Percentiles rank a stretch among this genome's conserved stretches.
Conservation (phyloP, 2,797 vertebrate species). For the Falco berigora region DNA sequence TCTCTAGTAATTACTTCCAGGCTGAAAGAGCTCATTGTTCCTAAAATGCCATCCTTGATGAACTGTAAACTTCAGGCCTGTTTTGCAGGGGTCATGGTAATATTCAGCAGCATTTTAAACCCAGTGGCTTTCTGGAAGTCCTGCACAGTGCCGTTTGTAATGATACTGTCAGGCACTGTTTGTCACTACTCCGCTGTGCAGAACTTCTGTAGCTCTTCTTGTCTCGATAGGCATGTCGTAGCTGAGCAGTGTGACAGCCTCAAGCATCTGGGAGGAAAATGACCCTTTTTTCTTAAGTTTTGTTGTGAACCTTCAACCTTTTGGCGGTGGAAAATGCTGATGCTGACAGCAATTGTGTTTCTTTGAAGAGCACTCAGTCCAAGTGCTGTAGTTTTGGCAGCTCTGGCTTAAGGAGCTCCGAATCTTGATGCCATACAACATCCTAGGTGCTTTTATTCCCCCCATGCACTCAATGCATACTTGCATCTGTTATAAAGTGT, state of each 20-base stretch:
- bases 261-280: background rate
- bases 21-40: slow-evolving; percentile 2
- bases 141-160: background rate
- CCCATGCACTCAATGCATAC: background rate
- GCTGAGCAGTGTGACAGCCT: background rate
- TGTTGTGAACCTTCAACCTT: slow-evolving; percentile 17
- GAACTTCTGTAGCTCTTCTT: background rate
- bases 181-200: slow-evolving; percentile 26
- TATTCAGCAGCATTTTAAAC: slow-evolving; percentile 25
- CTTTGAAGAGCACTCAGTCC: background rate
- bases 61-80: background rate
- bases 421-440: background rate
- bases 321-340: slow-evolving; percentile 12
- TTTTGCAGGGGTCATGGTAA: slow-evolving; percentile 19
- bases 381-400: background rate
- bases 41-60: slow-evolving; percentile 17
- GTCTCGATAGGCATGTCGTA: background rate
- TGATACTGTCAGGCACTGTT: background rate
- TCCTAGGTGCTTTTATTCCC: background rate
- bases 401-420: background rate
- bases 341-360: background rate
- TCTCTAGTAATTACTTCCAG: background rate
- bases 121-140: background rate
- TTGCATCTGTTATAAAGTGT: background rate
- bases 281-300: background rate